phyloP scores from a whole-genome alignment of 1,140 invertebrate species.

The Penaeus vannamei region DNA sequence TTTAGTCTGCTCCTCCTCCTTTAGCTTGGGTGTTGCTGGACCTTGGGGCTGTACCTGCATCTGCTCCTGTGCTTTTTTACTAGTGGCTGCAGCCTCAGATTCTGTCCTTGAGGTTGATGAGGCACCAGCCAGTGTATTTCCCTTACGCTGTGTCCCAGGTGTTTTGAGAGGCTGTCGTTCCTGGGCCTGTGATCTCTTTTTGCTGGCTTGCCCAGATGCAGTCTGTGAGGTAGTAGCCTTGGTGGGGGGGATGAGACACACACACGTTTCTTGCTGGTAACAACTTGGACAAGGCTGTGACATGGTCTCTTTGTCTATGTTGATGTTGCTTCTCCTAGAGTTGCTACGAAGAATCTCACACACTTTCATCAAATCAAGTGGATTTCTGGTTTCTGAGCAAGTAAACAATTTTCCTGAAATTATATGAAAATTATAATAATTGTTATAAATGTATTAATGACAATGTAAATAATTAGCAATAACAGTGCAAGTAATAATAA shows the following conservation, averaged over 20 bases:
- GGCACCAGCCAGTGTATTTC: too few species aligned
- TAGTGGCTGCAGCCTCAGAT: too few species aligned
- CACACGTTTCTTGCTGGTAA: constrained; percentile 37
- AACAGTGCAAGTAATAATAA: too few species aligned
- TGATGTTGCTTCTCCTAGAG: constrained; percentile 4
- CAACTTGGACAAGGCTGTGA: constrained; percentile 9
- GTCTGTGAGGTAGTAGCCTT: neutral
- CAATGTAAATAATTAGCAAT: neutral
- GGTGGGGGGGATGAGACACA: constrained; percentile 10
- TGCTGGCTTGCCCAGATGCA: neutral
- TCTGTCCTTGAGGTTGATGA: too few species aligned
- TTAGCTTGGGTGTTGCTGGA: too few species aligned
- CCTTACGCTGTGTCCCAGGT: too few species aligned
- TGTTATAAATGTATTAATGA: neutral
- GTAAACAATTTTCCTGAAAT: constrained; percentile 75
- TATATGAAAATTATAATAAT: constrained; percentile 59
- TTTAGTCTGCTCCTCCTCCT: too few species aligned
- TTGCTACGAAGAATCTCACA: constrained; percentile 72
- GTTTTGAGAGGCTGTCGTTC: neutral
- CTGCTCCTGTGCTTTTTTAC: too few species aligned
- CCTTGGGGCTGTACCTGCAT: too few species aligned
- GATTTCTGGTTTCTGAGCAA: constrained; percentile 74
- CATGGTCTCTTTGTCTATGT: neutral
- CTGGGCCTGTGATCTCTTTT: neutral
- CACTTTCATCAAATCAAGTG: constrained; percentile 75